Evolutionary conservation across 2,797 vertebrate species (phyloP).

Genomic region (Pangasius mekongensis): DNA sequence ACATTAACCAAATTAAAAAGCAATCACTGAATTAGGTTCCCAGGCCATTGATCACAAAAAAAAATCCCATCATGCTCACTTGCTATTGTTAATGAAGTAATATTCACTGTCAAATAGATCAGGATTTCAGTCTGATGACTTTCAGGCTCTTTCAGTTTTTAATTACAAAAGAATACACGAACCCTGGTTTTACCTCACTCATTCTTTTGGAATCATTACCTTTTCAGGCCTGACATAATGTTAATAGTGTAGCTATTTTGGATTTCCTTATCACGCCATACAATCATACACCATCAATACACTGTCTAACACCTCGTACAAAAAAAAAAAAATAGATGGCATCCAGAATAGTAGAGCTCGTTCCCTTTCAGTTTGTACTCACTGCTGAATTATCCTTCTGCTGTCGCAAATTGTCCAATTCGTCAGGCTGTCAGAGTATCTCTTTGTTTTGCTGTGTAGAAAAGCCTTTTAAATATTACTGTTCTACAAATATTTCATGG

Average conservation of each 20-base stretch:
- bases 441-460: not conserved
- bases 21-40: not conserved
- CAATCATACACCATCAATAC: not conserved
- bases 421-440: slow-evolving; percentile 2
- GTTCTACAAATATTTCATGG: not conserved
- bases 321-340: not conserved
- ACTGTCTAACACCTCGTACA: not conserved
- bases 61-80: not conserved
- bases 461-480: not conserved
- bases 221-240: not conserved
- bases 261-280: not conserved
- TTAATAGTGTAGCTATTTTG: not conserved
- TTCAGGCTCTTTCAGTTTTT: not conserved
- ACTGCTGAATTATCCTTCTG: not conserved
- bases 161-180: not conserved
- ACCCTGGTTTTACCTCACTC: not conserved
- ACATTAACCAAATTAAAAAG: not conserved
- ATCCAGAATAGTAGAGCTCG: not conserved
- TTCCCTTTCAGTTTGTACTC: not conserved
- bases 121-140: not conserved
- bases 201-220: not conserved
- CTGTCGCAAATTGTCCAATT: not conserved
- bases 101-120: not conserved
- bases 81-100: not conserved
- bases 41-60: not conserved